phyloP scores from a whole-genome alignment of 2,888 invertebrate genomes.

The Argyra leucocephala region DNA sequence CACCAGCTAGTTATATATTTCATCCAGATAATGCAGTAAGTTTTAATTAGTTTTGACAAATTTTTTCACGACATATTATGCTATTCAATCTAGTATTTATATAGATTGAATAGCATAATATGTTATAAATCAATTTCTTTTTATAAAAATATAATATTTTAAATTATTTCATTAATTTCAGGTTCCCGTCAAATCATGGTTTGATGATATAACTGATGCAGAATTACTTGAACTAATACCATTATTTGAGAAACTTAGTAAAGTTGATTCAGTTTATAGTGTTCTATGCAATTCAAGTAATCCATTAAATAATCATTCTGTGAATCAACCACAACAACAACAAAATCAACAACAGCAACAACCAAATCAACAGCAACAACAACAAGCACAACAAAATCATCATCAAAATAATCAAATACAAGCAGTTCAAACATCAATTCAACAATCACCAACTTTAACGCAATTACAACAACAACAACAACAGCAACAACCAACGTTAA shows the following conservation, averaged over 20 bases:
- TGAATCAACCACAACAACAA: slow-evolving; percentile 21
- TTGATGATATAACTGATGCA: slow-evolving; percentile 96
- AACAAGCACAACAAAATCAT: slow-evolving; percentile 29
- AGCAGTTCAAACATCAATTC: slow-evolving; percentile 30
- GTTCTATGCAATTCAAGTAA: slow-evolving; percentile 88
- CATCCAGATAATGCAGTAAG: slow-evolving; percentile 99
- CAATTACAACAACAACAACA: slow-evolving; percentile 22
- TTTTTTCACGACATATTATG: background rate
- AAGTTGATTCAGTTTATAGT: slow-evolving; percentile 93
- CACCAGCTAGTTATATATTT: slow-evolving; percentile 99
- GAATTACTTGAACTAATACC: slow-evolving; percentile 95
- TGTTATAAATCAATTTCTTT: background rate
- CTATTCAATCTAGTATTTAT: background rate
- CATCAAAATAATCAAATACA: slow-evolving; percentile 29
- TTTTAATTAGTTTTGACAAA: slow-evolving; percentile 28
- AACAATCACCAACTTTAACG: slow-evolving; percentile 40
- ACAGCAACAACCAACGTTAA: slow-evolving; percentile 16
- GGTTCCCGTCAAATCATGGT: slow-evolving; percentile 99
- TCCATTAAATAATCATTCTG: slow-evolving; percentile 47
- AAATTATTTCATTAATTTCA: slow-evolving; percentile 36
- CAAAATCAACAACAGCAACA: slow-evolving; percentile 30
- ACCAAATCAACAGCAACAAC: slow-evolving; percentile 29
- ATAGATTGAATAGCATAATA: slow-evolving; percentile 17
- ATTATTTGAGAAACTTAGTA: slow-evolving; percentile 93
- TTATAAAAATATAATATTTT: slow-evolving; percentile 16